Evolutionary conservation across 2,113 vertebrate genomes (phyloP), one percentile per base, ranked within the genome.

Genomic region (Montifringilla adamsi): DNA sequence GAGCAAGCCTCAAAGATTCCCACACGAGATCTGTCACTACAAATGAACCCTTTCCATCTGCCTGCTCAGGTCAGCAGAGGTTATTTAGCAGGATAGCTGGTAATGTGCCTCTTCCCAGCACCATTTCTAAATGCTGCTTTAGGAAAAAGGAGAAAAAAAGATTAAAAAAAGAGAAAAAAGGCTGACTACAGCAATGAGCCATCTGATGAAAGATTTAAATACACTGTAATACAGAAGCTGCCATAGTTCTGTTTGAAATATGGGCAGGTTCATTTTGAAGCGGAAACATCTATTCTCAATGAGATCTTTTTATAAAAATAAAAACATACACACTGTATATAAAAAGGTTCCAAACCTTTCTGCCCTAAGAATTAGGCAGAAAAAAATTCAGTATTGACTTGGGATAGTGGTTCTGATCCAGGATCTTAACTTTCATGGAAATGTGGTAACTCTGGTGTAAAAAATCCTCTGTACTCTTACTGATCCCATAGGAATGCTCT

Each of bases 21-120:
- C 96, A 96, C 66, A 85, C 1, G 85, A 98, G 97, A 95, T 82
- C 92, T 97, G 96, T 96, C 94, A 93, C 95, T 96, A 90, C 92
- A 97, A 97, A 98, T 96, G 96, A 98, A 93, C 95, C 96, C 93
- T 96, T 97, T 97, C 97, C 97, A 98, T 95, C 97, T 97, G 97
- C 93, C 96, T 97, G 96, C 94, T 89, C 93, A 96, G 97, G 95
- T 93, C 91, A 96, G 95, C 81, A 97, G 80, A 97, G 93, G 95
- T 97, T 97, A 97, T 97, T 97, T 96, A 97, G 94, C 96, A 89
- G 93, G 91, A 94, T 87, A 97, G 95, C 96, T 97, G 96, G 96
- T 96, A 97, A 93, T 39, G 78, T n/a, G 56, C 56, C 94, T 95
- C 95, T 87, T 87, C 97, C 96, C 94, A 87, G 97, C 77, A 95